Evolutionary conservation across 1,140 invertebrate species (phyloP), one percentile per base, ranked within the genome.

Genomic region (Panonychus citri): DNA sequence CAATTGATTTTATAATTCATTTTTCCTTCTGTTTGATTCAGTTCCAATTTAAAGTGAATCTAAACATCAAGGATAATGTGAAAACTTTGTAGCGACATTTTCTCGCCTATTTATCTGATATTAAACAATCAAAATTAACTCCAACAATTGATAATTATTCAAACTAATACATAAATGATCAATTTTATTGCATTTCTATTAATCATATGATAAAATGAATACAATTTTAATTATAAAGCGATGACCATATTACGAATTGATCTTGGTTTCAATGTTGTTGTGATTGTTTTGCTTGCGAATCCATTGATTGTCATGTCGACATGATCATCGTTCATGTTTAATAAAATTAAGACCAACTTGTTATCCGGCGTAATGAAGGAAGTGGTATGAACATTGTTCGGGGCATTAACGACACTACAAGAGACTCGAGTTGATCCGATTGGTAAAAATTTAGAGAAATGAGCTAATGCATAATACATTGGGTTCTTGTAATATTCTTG

Each of bases 401-500:
- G 13, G 19, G 3, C 39, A 7, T 40, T 40, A 1, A 40, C 13
- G 39, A 40, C 39, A 17, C 13, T 40, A n/a, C 19, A n/a, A n/a
- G 13, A 13, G 7, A 40, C 19, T 7, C 13, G 19, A 40, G 39
- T 1, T 3, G 51, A 51, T 37, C 39, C 26, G n/a, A 46, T 43
- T 17, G 15, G 17, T 8, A 60, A 39, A 39, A 54, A 60, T 50
- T 58, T 54, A 4, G 66, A 69, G 59, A 74, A 74, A 65, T 75
- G 74, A 2, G 69, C 74, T 57, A 76, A 57, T 10, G 67, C 68
- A 64, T 76, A 76, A 62, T 67, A 76, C 71, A 74, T 75, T 5
- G 74, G 74, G 54, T 76, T 71, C 60, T 75, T 74, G 63, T 73
- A 76, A 59, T 74, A 74, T 59, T 71, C 69, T 7, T 62, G n/a